Evolutionary conservation across 2,888 invertebrate species (phyloP), one percentile per base, ranked within the genome.

Genomic region (Iselma pallidipennis): DNA sequence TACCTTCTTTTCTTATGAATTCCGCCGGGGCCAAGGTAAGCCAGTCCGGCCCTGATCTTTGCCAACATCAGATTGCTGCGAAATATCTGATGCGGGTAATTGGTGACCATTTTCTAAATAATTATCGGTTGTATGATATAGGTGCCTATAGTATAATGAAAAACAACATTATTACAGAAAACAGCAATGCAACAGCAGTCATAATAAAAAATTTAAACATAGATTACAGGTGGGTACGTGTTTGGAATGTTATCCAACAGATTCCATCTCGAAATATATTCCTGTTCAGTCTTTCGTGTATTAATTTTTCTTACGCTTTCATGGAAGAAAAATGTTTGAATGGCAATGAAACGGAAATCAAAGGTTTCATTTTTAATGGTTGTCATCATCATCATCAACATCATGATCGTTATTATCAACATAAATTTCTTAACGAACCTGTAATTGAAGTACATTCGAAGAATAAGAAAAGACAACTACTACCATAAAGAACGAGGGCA

Each of bases 401-500:
- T 9, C 16, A 37, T 5, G 9, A 37, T 16, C 10, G 4, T 29
- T 2, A 29, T 33, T 7, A 16, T 37, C 16, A 37, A 37, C 16
- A 16, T 37, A 16, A 37, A 37, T 37, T 37, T 16, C 37, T 16
- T 16, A 37, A 37, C 16, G 16, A 37, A 37, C 37, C 16, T 37
- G 37, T 37, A 37, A 37, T 16, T 7, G 7, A 6, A 37, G n/a
- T n/a, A n/a, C n/a, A 37, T 37, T 37, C 37, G 16, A 9, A 37
- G 16, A 37, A 37, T 16, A 42, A 42, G 10, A 1, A 37, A 42
- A 42, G 6, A 42, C 19, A 21, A 21, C 2, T 42, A 19, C 16
- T 3, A 50, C 59, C 49, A 58, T 56, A 59, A 63, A 59, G 48
- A 21, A 52, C 59, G 42, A 59, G 67, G 59, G 61, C 63, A 57